Evolutionary conservation across 1,140 invertebrate genomes (phyloP).

Genomic region (Drosophila sp.): DNA sequence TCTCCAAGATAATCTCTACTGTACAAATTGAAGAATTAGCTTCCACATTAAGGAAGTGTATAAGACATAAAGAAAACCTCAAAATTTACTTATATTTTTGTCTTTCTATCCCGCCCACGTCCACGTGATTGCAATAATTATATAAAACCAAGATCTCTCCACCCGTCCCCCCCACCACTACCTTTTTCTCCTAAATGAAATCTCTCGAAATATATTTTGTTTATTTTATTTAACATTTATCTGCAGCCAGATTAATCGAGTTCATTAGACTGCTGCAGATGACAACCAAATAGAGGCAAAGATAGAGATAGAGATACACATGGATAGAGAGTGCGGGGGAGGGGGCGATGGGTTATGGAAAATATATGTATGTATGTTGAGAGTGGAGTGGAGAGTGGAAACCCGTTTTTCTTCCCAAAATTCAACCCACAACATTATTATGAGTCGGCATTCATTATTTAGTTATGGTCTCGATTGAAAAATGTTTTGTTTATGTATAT

Average conservation of each 20-base stretch:
- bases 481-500: constrained; percentile 12
- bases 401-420: not conserved
- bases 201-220: constrained; percentile 2
- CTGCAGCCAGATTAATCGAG: constrained; percentile 6
- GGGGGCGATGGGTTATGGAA: no score
- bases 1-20: no score
- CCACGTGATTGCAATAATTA: constrained; percentile 10
- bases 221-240: constrained; percentile 13
- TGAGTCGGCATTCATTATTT: constrained; percentile 1
- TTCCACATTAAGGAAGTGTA: no score
- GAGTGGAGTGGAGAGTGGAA: not conserved
- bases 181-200: not conserved
- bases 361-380: no score
- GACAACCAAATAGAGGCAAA: constrained; percentile 1
- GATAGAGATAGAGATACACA: not conserved
- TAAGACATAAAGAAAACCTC: not conserved
- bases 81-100: not conserved
- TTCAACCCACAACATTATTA: constrained; percentile 7
- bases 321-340: not conserved
- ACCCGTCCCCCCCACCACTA: not conserved
- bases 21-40: no score
- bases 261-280: constrained; percentile 12
- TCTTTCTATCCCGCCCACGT: not conserved
- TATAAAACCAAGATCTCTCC: not conserved
- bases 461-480: constrained; percentile 12